Evolutionary conservation across 35 echinoderm and acorn worm species (phyloP).

Genomic region (Nesometra sesokonis): DNA sequence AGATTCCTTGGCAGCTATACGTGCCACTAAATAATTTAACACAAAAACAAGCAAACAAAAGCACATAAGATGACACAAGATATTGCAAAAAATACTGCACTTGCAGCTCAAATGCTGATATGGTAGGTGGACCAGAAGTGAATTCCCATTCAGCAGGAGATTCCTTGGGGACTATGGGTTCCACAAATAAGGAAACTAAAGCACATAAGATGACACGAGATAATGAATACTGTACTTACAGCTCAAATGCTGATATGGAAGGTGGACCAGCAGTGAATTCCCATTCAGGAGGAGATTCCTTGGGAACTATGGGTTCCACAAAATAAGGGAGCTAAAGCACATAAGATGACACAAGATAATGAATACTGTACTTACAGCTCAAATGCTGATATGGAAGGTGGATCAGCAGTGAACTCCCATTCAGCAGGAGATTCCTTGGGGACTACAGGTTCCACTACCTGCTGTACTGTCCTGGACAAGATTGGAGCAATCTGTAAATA

Average conservation of each 20-base stretch:
- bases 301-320: slow-evolving; percentile 62
- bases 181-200: too few relatives aligned
- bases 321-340: too few relatives aligned
- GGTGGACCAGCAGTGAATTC: slow-evolving; percentile 91
- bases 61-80: too few relatives aligned
- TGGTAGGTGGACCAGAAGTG: slow-evolving; percentile 83
- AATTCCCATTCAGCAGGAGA: slow-evolving; percentile 84
- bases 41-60: too few relatives aligned
- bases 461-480: slow-evolving; percentile 36
- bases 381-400: slow-evolving; percentile 89
- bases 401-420: slow-evolving; percentile 85
- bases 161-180: slow-evolving; percentile 72
- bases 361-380: slow-evolving; percentile 51
- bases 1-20: slow-evolving; percentile 66
- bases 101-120: slow-evolving; percentile 85
- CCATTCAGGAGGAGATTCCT: slow-evolving; percentile 79
- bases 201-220: too few relatives aligned
- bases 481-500: slow-evolving; percentile 13
- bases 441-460: slow-evolving; percentile 55
- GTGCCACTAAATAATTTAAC: too few relatives aligned
- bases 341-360: too few relatives aligned
- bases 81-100: too few relatives aligned
- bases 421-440: slow-evolving; percentile 85
- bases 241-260: slow-evolving; percentile 85
- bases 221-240: too few relatives aligned